These are phyloP conservation scores for Bedellia somnulentella DNA, from an alignment of 2,888 invertebrate genomes.

Conservation along the genomic window DNA sequence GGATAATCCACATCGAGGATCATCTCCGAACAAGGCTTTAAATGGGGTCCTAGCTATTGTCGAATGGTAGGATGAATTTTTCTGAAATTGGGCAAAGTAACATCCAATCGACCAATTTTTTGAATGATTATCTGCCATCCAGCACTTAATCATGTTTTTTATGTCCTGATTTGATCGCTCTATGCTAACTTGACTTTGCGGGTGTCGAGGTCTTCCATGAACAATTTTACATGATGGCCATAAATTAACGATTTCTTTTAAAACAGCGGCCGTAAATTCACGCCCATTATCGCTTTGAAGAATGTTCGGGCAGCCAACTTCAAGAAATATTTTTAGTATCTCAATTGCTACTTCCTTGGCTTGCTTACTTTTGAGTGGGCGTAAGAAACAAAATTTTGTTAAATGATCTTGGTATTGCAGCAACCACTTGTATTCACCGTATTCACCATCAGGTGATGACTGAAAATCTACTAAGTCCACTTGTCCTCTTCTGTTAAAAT, in stretches of 20 bases:
- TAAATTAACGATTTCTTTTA: constrained; percentile 11
- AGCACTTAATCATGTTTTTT: constrained; percentile 15
- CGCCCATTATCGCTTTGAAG: constrained; percentile 6
- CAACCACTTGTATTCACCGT: constrained; percentile 23
- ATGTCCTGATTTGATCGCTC: constrained; percentile 15
- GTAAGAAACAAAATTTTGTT: constrained; percentile 19
- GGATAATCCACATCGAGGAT: constrained; percentile 9
- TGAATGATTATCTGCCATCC: constrained; percentile 18
- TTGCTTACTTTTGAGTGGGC: constrained; percentile 15
- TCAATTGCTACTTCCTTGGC: constrained; percentile 17
- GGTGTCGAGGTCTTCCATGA: constrained; percentile 11
- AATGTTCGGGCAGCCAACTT: too few species aligned
- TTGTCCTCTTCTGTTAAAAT: constrained; percentile 18
- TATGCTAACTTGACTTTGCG: constrained; percentile 10
- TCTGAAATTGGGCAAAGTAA: constrained; percentile 15
- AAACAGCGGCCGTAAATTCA: constrained; percentile 11
- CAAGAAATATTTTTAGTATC: constrained; percentile 12
- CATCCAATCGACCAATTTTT: constrained; percentile 16
- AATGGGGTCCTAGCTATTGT: constrained; percentile 14
- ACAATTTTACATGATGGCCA: constrained; percentile 14
- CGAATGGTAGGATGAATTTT: constrained; percentile 14
- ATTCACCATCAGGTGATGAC: constrained; percentile 16
- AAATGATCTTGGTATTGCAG: constrained; percentile 20
- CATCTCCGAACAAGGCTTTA: constrained; percentile 15
- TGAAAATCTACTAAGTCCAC: constrained; percentile 20